phyloP scores from a whole-genome alignment of 2,888 invertebrate species.

The Pemphredon lugubris region DNA sequence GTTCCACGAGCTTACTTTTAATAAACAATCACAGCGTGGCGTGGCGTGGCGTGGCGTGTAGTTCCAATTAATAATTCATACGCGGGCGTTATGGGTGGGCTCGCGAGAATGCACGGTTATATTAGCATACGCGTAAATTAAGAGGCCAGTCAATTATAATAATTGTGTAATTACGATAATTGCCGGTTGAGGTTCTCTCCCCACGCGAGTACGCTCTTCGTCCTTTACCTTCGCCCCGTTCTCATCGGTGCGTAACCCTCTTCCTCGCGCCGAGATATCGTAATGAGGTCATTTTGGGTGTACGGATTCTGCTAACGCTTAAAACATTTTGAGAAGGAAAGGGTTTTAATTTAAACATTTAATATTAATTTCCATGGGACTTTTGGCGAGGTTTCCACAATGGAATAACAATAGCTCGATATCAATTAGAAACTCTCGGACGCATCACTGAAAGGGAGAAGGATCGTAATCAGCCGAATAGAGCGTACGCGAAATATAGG shows the following conservation, averaged over 20 bases:
- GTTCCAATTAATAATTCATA: conserved; percentile 75
- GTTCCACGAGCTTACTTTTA: conserved; percentile 58
- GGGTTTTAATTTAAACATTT: neutral
- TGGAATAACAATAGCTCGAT: conserved; percentile 1
- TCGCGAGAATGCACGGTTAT: conserved; percentile 17
- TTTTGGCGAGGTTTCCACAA: neutral
- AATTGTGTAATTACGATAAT: conserved; percentile 71
- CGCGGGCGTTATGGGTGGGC: conserved; percentile 66
- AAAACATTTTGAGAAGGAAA: neutral
- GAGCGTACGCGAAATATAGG: conserved; percentile 63
- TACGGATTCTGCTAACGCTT: neutral
- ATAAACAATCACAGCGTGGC: conserved; percentile 64
- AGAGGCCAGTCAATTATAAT: conserved; percentile 68
- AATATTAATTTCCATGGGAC: too few species aligned
- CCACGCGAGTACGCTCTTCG: conserved; percentile 11
- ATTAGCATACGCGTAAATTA: conserved; percentile 71
- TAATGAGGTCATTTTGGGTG: conserved; percentile 16
- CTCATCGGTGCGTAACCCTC: conserved; percentile 4
- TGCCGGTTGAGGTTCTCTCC: conserved; percentile 36
- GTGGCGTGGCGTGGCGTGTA: conserved; percentile 51
- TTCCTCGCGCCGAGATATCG: conserved; percentile 8
- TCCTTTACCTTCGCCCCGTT: conserved; percentile 25
- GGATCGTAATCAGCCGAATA: conserved; percentile 60
- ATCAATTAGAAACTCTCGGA: conserved; percentile 34
- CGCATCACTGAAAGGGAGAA: conserved; percentile 35